These are phyloP conservation scores for Anableps anableps DNA, from an alignment of 2,797 vertebrate species.

Conservation along the genomic window DNA sequence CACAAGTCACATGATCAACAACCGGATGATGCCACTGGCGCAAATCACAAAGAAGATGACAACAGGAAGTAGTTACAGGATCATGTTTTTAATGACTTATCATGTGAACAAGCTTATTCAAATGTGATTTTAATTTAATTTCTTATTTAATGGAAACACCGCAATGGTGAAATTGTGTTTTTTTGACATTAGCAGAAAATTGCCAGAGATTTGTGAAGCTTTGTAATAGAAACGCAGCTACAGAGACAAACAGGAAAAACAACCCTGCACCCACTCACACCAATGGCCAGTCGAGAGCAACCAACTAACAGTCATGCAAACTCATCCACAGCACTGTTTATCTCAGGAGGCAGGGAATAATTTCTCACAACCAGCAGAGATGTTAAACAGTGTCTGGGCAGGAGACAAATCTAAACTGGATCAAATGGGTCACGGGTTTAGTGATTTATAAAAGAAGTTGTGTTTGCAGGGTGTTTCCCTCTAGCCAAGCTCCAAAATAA, in stretches of 20 bases:
- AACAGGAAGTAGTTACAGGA: no score
- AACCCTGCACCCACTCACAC: not conserved
- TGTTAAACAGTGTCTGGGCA: not conserved
- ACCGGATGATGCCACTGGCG: no score
- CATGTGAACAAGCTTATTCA: no score
- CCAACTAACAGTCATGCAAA: not conserved
- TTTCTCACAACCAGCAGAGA: not conserved
- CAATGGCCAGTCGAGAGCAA: not conserved
- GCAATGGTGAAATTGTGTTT: no score
- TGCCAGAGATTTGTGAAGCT: no score
- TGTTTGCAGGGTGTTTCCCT: not conserved
- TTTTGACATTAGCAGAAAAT: no score
- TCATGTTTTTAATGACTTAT: no score
- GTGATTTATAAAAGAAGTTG: slow-evolving; percentile 1
- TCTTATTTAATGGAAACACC: no score
- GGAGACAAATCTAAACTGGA: not conserved
- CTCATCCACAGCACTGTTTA: not conserved
- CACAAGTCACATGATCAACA: no score
- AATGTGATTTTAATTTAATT: no score
- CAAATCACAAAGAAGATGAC: no score
- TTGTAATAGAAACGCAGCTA: no score
- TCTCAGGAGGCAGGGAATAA: not conserved
- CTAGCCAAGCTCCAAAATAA: slow-evolving; percentile 5
- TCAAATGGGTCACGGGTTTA: slow-evolving; percentile 24
- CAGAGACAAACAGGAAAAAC: not conserved